These are phyloP conservation scores for Brachionus sp. DNA, from an alignment of 1,140 invertebrate species.

Conservation along the genomic window DNA sequence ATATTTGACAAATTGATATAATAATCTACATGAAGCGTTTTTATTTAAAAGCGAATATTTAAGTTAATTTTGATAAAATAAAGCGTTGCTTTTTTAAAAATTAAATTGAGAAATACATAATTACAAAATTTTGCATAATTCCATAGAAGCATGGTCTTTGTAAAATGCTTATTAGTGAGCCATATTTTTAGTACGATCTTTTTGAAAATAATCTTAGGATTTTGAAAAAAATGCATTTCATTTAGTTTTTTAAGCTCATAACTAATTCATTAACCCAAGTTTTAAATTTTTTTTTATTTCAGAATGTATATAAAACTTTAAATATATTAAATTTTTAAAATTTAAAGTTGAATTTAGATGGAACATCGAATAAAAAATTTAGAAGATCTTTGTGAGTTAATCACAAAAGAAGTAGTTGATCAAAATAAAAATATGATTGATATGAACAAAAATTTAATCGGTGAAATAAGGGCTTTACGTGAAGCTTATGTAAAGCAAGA, in stretches of 20 bases:
- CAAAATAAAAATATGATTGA: constrained; percentile 44
- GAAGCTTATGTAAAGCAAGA: constrained; percentile 34
- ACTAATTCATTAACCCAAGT: not conserved
- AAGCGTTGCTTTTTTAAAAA: too few species aligned
- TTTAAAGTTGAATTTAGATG: not conserved
- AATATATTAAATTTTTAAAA: not conserved
- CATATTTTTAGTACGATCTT: too few species aligned
- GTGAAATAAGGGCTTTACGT: constrained; percentile 15
- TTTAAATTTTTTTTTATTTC: not conserved
- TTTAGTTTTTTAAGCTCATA: not conserved
- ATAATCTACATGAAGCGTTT: too few species aligned
- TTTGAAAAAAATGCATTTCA: too few species aligned
- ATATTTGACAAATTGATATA: too few species aligned
- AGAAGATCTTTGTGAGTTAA: constrained; percentile 31
- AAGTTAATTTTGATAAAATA: too few species aligned
- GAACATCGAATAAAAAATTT: constrained; percentile 38
- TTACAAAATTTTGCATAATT: too few species aligned
- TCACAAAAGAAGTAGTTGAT: constrained; percentile 34
- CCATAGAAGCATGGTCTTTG: too few species aligned
- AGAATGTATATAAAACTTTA: not conserved
- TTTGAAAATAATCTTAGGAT: too few species aligned
- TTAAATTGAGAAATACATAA: too few species aligned
- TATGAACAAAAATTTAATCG: constrained; percentile 38
- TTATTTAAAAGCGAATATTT: too few species aligned
- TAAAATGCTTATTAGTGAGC: too few species aligned